Percentiles rank a stretch among this genome's conserved stretches.
phyloP scores from a whole-genome alignment of 2,888 invertebrate species.

The Monoplex corrugatus region DNA sequence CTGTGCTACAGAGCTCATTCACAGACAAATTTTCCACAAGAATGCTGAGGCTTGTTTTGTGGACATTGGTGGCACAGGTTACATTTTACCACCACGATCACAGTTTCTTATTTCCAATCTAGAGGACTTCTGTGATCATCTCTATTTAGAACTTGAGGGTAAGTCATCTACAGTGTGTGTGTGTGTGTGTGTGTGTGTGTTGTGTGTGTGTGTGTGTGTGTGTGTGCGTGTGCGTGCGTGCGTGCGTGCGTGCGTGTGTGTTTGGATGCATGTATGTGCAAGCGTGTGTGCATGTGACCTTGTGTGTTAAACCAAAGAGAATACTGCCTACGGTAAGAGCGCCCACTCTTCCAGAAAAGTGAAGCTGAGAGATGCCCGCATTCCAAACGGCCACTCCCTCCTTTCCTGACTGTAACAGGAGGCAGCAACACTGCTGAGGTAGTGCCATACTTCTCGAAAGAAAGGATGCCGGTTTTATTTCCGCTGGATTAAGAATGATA shows the following conservation, averaged over 20 bases:
- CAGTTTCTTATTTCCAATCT: constrained; percentile 56
- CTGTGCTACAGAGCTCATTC: constrained; percentile 9
- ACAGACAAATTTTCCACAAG: constrained; percentile 42
- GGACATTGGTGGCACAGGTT: constrained; percentile 33
- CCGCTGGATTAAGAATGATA: too few relatives aligned
- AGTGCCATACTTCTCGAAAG: too few relatives aligned
- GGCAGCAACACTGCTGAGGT: too few relatives aligned
- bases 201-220: constrained; percentile 21
- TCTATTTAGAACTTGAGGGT: neutral
- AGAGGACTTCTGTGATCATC: constrained; percentile 37
- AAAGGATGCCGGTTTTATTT: too few relatives aligned
- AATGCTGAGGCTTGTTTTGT: constrained; percentile 25
- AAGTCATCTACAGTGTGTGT: neutral
- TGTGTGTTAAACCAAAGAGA: too few relatives aligned
- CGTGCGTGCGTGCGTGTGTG: neutral
- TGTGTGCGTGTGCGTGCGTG: neutral
- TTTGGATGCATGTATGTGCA: neutral
- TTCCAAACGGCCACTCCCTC: too few relatives aligned
- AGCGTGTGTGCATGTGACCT: neutral
- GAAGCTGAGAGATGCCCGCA: too few relatives aligned
- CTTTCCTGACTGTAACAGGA: too few relatives aligned
- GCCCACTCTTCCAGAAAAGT: too few relatives aligned
- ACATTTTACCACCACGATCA: constrained; percentile 52
- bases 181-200: neutral
- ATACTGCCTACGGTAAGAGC: too few relatives aligned